Evolutionary conservation across 2,113 vertebrate genomes (phyloP), one percentile per base, ranked within the genome.

Genomic region (Strix aluco): DNA sequence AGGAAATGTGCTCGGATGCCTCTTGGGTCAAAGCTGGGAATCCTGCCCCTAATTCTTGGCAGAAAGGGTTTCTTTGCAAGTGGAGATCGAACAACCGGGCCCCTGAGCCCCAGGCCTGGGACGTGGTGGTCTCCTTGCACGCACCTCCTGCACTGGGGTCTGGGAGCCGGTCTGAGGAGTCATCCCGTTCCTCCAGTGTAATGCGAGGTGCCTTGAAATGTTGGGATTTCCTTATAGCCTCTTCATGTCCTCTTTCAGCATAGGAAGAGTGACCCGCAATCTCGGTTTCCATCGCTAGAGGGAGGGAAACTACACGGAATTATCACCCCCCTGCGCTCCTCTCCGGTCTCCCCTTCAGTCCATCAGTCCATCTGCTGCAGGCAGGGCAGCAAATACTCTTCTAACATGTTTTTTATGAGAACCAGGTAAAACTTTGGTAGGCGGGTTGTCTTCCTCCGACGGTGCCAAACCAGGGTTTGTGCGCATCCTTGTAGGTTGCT

Each of bases 221-320:
- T 46, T 13, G 22, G n/a, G 38, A 8, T 79, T 85, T 87, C 70
- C 52, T 38, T 5, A 0, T 0, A 25, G 42, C 34, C 46, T 29
- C 46, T 13, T 14, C 57, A 17, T 1, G 54, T 16, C 23, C 25
- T 13, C 15, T 22, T 15, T 26, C 38, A 15, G 63, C 34, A 6
- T 16, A 16, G 46, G 69, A 59, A 20, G 32, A 73, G 20, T 23
- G 58, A 96, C 26, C 72, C 80, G 98, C 92, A 93, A 92, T 98
- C 88, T 97, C 92, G 7, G 11, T 70, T 95, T 96, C 61, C 6
- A 94, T 94, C 98, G 95, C 98, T 96, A 98, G 98, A 98, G 98
- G 98, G 98, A 98, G 98, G 52, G 58, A 98, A 96, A 98, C 98
- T 98, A 98, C 98, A 93, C 80, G 92, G 88, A 98, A 98, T 98